A percentile compares a stretch with the other conserved stretches of the same genome.
Evolutionary conservation across 2,888 invertebrate genomes (phyloP).

Genomic region (Lycaena phlaeas): DNA sequence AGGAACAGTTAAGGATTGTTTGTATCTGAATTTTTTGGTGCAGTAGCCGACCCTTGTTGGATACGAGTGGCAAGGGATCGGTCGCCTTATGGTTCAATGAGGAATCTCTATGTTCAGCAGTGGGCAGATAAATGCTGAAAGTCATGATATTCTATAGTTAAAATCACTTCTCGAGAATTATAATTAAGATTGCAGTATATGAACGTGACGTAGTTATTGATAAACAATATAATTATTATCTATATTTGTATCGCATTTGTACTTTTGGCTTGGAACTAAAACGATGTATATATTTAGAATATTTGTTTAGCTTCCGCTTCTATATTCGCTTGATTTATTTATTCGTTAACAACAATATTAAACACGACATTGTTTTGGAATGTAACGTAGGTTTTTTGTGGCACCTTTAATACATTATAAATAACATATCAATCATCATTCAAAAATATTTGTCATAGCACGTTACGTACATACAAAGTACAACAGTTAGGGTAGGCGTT

Average conservation of each 20-base stretch:
- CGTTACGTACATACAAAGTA: slow-evolving; percentile 6
- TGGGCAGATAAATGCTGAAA: too few relatives aligned
- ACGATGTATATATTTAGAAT: slow-evolving; percentile 42
- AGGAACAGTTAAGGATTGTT: too few relatives aligned
- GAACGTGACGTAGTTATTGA: neutral
- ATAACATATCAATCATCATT: neutral
- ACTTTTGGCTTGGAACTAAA: slow-evolving; percentile 35
- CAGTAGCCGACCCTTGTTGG: too few relatives aligned
- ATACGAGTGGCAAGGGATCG: too few relatives aligned
- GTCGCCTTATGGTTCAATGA: too few relatives aligned
- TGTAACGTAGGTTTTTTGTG: slow-evolving; percentile 31
- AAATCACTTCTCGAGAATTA: too few relatives aligned
- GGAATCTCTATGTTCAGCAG: too few relatives aligned
- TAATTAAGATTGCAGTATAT: too few relatives aligned
- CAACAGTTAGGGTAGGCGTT: neutral
- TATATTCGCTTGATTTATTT: slow-evolving; percentile 32
- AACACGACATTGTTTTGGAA: slow-evolving; percentile 22
- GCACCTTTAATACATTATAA: slow-evolving; percentile 30
- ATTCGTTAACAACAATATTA: slow-evolving; percentile 30
- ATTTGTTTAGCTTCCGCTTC: slow-evolving; percentile 42
- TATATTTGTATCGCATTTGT: slow-evolving; percentile 33
- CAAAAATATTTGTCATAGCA: slow-evolving; percentile 5
- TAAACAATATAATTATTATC: neutral
- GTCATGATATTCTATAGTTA: too few relatives aligned
- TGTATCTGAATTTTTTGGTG: too few relatives aligned